phyloP scores from a whole-genome alignment of 2,888 invertebrate genomes.

The Danaus chrysippus region DNA sequence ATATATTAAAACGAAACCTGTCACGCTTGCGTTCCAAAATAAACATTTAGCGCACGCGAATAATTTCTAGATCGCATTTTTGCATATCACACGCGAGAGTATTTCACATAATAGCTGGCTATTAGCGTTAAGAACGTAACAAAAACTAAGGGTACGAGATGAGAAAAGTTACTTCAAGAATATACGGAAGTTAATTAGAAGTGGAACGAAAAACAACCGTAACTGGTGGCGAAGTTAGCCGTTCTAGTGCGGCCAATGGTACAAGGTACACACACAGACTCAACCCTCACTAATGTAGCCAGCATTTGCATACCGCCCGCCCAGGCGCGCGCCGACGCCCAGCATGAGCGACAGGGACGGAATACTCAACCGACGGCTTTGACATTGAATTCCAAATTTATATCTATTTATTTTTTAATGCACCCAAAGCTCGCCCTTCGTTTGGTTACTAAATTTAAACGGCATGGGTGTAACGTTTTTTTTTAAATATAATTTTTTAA shows the following conservation, averaged over 20 bases:
- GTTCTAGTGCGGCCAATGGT: slow-evolving; percentile 79
- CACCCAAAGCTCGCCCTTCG: slow-evolving; percentile 23
- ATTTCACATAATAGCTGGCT: slow-evolving; percentile 63
- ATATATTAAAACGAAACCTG: slow-evolving; percentile 52
- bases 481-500: slow-evolving; percentile 16
- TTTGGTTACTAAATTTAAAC: slow-evolving; percentile 18
- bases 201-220: slow-evolving; percentile 80
- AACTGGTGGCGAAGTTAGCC: slow-evolving; percentile 79
- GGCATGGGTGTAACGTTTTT: slow-evolving; percentile 15
- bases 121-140: slow-evolving; percentile 51
- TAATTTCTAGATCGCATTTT: slow-evolving; percentile 51
- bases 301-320: slow-evolving; percentile 80
- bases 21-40: slow-evolving; percentile 53
- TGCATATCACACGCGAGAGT: slow-evolving; percentile 65
- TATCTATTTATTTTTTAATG: slow-evolving; percentile 32
- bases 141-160: slow-evolving; percentile 67
- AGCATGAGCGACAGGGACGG: slow-evolving; percentile 74
- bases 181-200: slow-evolving; percentile 79
- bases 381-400: slow-evolving; percentile 47
- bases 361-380: slow-evolving; percentile 52
- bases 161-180: slow-evolving; percentile 78
- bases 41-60: slow-evolving; percentile 57
- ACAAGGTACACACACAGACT: slow-evolving; percentile 71
- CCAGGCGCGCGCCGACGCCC: slow-evolving; percentile 77
- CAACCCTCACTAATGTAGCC: slow-evolving; percentile 63